These are phyloP conservation scores for Spermophilus dauricus DNA, from an alignment of 2,113 vertebrate species.

Conservation along the genomic window DNA sequence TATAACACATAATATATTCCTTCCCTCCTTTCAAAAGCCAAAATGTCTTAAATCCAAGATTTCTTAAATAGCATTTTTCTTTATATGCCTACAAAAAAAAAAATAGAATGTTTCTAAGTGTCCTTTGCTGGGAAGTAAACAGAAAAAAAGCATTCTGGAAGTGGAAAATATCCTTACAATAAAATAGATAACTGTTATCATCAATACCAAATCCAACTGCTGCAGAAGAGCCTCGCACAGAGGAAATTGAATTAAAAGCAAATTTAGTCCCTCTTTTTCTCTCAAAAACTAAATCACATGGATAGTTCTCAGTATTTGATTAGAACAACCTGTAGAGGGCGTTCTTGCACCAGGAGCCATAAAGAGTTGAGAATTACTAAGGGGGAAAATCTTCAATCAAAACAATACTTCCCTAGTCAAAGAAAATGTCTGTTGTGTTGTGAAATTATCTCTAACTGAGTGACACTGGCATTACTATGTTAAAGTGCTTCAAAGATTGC, in stretches of 20 bases:
- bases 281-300: not conserved
- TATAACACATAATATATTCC: not conserved
- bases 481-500: not conserved
- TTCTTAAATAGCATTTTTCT: conserved; percentile 30
- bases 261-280: conserved; percentile 1
- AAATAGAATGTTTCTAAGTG: conserved; percentile 13
- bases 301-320: not conserved
- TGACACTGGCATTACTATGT: not conserved
- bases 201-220: not conserved
- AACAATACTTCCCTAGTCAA: conserved; percentile 45
- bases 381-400: conserved; percentile 16
- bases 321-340: conserved; percentile 85
- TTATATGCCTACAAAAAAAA: not conserved
- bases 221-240: not conserved
- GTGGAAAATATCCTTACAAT: not conserved
- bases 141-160: not conserved
- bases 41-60: not conserved
- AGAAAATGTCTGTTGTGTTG: conserved; percentile 22
- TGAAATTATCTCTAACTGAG: conserved; percentile 57
- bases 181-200: not conserved
- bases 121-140: not conserved
- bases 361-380: not conserved
- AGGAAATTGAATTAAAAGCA: not conserved
- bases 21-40: conserved; percentile 16
- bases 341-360: conserved; percentile 61